These are phyloP conservation scores for Anoplophora glabripennis DNA, from an alignment of 1,140 invertebrate species.

Conservation along the genomic window DNA sequence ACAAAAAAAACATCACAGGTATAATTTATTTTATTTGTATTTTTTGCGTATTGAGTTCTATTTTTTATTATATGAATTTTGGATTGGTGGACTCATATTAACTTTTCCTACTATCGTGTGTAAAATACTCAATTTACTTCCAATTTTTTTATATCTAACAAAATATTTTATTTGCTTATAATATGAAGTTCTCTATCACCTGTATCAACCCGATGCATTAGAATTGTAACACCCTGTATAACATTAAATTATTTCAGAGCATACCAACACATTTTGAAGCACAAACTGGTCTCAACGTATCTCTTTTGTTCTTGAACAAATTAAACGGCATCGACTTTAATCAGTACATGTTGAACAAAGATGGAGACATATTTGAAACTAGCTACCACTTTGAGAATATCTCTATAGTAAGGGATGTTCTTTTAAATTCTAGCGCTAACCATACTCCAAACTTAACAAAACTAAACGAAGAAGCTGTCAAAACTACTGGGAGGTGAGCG, in stretches of 20 bases:
- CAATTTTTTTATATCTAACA: too few species aligned
- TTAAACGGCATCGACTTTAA: conserved; percentile 31
- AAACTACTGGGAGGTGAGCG: conserved; percentile 30
- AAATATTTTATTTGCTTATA: too few species aligned
- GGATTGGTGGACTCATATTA: too few species aligned
- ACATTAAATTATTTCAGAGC: conserved; percentile 13
- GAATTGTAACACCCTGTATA: conserved; percentile 31
- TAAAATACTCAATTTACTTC: too few species aligned
- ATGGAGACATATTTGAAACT: conserved; percentile 10
- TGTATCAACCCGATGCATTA: conserved; percentile 32
- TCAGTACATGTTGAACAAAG: conserved; percentile 33
- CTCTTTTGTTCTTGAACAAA: conserved; percentile 29
- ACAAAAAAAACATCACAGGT: conserved; percentile 38
- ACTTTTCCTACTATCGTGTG: too few species aligned
- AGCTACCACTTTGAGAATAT: conserved; percentile 37
- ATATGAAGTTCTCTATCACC: too few species aligned
- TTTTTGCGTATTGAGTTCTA: too few species aligned
- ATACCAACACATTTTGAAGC: conserved; percentile 35
- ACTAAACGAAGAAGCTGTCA: conserved; percentile 31
- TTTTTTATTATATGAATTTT: too few species aligned
- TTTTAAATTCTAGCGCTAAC: conserved; percentile 17
- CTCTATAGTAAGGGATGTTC: conserved; percentile 36
- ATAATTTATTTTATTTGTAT: conserved; percentile 4
- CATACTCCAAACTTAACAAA: conserved; percentile 34
- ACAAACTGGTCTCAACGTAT: conserved; percentile 24